Evolutionary conservation across 1,140 invertebrate genomes (phyloP).

Genomic region (Lithobius niger): DNA sequence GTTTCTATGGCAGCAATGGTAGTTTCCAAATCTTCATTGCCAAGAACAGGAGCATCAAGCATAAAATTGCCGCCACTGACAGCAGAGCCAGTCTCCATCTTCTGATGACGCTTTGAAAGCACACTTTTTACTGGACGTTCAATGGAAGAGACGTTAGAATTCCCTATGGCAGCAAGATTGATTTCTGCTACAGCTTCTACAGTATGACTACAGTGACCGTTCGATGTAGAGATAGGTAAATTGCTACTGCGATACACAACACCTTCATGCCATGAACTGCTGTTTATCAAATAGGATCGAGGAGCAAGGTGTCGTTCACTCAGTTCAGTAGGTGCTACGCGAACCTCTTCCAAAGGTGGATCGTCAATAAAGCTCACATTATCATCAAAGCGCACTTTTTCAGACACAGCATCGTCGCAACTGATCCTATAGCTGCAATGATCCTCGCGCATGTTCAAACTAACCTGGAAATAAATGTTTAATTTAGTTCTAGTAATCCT

Average conservation of each 20-base stretch:
- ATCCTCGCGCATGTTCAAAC: conserved; percentile 20
- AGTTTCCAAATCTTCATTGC: no score
- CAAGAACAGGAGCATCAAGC: no score
- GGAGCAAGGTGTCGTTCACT: no score
- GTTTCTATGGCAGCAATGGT: neutral
- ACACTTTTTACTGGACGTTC: neutral
- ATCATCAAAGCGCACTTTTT: conserved; percentile 30
- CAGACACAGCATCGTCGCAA: conserved; percentile 40
- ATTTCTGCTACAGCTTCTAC: neutral
- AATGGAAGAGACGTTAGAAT: neutral
- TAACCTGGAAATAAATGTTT: conserved; percentile 30
- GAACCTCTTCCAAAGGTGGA: neutral
- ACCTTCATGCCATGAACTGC: neutral
- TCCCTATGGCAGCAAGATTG: neutral
- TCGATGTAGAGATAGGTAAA: neutral
- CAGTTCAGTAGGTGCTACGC: neutral
- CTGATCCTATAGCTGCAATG: conserved; percentile 32
- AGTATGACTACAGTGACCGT: neutral
- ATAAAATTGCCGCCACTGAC: no score
- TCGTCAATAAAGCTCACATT: conserved; percentile 30
- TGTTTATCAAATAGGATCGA: neutral
- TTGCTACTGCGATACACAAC: neutral
- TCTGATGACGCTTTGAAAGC: neutral
- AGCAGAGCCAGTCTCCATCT: neutral
- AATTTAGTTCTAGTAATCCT: no score